Percentiles rank a stretch among this genome's conserved stretches.
Evolutionary conservation across 2,113 vertebrate genomes (phyloP).

Genomic region (Solenodon paradoxus): DNA sequence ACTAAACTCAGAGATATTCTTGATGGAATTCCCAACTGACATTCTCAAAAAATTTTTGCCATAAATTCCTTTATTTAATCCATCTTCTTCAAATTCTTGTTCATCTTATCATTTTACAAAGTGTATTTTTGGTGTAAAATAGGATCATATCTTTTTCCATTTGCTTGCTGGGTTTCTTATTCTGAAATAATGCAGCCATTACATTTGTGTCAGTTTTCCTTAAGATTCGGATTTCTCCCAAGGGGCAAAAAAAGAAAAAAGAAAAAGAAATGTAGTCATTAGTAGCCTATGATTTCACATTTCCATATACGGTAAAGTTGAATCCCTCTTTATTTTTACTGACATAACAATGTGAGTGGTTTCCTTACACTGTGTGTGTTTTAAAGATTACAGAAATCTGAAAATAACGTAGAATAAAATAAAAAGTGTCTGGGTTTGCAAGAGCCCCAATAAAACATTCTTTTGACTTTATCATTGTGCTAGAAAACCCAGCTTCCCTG

Average conservation of each 20-base stretch:
- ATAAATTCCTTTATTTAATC: background rate
- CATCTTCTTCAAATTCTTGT: background rate
- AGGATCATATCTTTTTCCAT: background rate
- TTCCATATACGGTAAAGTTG: background rate
- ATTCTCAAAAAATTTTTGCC: background rate
- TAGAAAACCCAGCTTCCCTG: constrained; percentile 82
- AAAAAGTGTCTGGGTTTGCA: background rate
- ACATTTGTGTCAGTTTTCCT: background rate
- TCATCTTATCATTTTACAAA: background rate
- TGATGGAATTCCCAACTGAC: background rate
- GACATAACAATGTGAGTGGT: background rate
- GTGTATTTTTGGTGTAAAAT: background rate
- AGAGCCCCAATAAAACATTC: background rate
- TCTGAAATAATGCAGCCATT: background rate
- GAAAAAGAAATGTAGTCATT: background rate
- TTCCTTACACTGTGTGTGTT: constrained; percentile 16
- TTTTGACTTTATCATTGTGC: background rate
- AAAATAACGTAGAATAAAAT: constrained; percentile 18
- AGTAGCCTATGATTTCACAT: background rate
- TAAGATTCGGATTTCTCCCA: background rate
- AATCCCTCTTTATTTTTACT: background rate
- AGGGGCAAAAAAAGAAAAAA: background rate
- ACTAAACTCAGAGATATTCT: background rate
- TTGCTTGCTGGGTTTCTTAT: background rate
- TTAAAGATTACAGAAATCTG: constrained; percentile 30